These are phyloP conservation scores for Mastomys coucha DNA, from an alignment of 2,113 vertebrate genomes.

Conservation along the genomic window DNA sequence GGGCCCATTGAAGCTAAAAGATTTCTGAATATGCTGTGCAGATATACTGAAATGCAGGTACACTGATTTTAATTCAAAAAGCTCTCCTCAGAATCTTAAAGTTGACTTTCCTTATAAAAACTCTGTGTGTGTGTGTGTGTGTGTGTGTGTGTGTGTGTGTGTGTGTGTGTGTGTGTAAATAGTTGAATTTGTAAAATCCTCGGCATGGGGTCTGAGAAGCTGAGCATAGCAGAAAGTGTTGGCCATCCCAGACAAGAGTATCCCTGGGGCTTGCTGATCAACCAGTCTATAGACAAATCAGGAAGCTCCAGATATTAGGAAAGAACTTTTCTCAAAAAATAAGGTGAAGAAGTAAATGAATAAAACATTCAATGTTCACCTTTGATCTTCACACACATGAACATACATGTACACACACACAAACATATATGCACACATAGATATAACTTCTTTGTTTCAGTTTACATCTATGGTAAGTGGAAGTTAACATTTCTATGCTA, in stretches of 20 bases:
- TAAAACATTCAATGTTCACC: neutral
- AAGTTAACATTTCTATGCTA: neutral
- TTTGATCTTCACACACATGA: no score
- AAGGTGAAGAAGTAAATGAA: neutral
- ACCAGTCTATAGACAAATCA: neutral
- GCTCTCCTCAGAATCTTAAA: neutral
- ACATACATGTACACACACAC: neutral
- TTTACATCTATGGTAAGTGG: neutral
- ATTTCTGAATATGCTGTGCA: neutral
- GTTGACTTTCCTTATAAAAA: neutral
- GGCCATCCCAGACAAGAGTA: neutral
- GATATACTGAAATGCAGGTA: neutral
- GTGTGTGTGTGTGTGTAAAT: neutral
- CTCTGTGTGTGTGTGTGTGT: neutral
- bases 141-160: neutral
- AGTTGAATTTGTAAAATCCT: neutral
- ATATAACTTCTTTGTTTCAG: neutral
- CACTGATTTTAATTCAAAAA: neutral
- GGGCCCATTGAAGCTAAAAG: neutral
- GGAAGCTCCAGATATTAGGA: neutral
- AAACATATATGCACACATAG: neutral
- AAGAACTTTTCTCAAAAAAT: neutral
- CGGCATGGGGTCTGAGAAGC: neutral
- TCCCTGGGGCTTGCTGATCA: neutral
- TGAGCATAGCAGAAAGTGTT: neutral